phyloP scores from a whole-genome alignment of 2,888 invertebrate species.

The Cheilosia scutellata region DNA sequence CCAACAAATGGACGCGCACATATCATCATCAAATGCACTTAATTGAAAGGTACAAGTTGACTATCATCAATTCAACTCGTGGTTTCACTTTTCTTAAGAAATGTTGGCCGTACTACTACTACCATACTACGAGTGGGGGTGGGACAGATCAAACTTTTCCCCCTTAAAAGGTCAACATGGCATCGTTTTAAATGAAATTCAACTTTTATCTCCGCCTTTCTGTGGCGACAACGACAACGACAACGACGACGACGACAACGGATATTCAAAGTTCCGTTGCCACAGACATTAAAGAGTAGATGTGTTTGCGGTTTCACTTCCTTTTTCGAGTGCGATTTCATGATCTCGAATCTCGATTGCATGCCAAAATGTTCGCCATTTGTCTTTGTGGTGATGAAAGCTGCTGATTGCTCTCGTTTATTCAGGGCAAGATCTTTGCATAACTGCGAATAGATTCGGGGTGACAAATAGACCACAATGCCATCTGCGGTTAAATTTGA shows the following conservation, averaged over 20 bases:
- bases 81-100: conserved; percentile 54
- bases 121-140: neutral
- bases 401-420: conserved; percentile 47
- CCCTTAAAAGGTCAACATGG: conserved; percentile 24
- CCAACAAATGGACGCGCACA: neutral
- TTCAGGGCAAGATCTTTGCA: conserved; percentile 29
- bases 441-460: neutral
- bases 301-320: conserved; percentile 53
- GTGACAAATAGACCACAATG: conserved; percentile 32
- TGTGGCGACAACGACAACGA: conserved; percentile 7
- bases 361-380: conserved; percentile 53
- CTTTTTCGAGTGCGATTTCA: conserved; percentile 12
- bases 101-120: conserved; percentile 7
- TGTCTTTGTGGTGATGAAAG: conserved; percentile 55
- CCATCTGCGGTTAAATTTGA: conserved; percentile 41
- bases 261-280: conserved; percentile 23
- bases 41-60: conserved; percentile 43
- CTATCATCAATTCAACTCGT: conserved; percentile 33
- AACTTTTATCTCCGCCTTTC: conserved; percentile 18
- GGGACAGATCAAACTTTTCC: conserved; percentile 28
- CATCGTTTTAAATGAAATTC: conserved; percentile 50
- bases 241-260: too few relatives aligned
- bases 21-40: conserved; percentile 29
- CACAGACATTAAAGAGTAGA: conserved; percentile 30
- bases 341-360: conserved; percentile 35